Conservation (phyloP, 2,797 vertebrate species). For the Heteromormyrus szaboi region DNA sequence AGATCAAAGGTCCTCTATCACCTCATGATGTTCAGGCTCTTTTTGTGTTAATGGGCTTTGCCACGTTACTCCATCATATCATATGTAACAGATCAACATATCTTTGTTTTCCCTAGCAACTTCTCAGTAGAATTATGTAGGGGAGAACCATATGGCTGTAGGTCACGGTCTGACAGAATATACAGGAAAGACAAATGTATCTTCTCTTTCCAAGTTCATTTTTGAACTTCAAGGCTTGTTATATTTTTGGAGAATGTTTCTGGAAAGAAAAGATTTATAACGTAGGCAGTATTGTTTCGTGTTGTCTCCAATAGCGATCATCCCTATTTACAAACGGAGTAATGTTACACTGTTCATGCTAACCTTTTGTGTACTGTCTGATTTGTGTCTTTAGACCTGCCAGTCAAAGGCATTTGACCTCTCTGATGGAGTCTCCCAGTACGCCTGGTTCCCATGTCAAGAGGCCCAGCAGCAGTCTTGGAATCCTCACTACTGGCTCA, state of each 20-base stretch:
- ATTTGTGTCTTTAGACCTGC: slow-evolving; percentile 54
- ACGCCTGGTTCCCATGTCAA: slow-evolving; percentile 76
- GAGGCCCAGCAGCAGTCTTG: slow-evolving; percentile 53
- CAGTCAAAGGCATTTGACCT: slow-evolving; percentile 74
- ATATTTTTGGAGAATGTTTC: slow-evolving; percentile 1
- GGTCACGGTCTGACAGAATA: neutral
- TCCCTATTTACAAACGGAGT: neutral
- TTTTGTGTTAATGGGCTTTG: neutral
- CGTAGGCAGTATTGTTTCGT: neutral
- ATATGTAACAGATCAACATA: slow-evolving; percentile 4
- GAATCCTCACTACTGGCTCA: slow-evolving; percentile 64
- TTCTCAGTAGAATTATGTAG: slow-evolving; percentile 1
- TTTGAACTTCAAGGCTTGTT: neutral
- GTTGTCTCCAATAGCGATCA: neutral
- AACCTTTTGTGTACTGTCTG: neutral
- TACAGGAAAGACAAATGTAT: neutral
- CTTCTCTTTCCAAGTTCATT: neutral
- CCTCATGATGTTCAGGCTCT: neutral
- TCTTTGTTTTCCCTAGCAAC: slow-evolving; percentile 2
- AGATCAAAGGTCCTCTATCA: neutral
- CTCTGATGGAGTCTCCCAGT: slow-evolving; percentile 65
- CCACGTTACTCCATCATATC: neutral
- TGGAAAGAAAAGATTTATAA: neutral
- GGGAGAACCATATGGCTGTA: neutral
- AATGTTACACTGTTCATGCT: neutral